Conservation (phyloP, 2,888 invertebrate species). For the Ligdia adustata region DNA sequence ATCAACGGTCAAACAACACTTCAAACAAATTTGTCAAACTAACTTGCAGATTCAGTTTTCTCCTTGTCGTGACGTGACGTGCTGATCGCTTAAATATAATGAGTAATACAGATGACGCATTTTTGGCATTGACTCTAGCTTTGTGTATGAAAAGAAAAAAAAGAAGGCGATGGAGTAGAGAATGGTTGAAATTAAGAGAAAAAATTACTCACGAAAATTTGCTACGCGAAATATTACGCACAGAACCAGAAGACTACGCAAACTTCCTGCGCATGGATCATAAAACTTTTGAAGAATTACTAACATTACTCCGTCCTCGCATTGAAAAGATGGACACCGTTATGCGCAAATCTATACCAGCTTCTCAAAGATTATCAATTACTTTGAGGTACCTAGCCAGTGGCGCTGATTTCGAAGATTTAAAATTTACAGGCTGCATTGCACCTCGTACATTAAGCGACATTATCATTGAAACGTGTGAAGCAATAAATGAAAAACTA, state of each 20-base stretch:
- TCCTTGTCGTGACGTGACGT: slow-evolving; percentile 18
- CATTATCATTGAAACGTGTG: slow-evolving; percentile 25
- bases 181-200: no score
- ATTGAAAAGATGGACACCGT: slow-evolving; percentile 21
- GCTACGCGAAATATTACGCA: slow-evolving; percentile 15
- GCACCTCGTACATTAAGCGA: slow-evolving; percentile 21
- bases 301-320: slow-evolving; percentile 10
- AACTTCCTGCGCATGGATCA: slow-evolving; percentile 18
- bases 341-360: slow-evolving; percentile 26
- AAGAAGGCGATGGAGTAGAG: no score
- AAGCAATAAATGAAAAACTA: slow-evolving; percentile 22
- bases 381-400: slow-evolving; percentile 25
- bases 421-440: slow-evolving; percentile 21
- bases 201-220: no score
- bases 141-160: no score
- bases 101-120: no score
- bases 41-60: slow-evolving; percentile 13
- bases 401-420: slow-evolving; percentile 24
- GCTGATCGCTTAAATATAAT: slow-evolving; percentile 7
- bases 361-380: slow-evolving; percentile 24
- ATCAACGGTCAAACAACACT: slow-evolving; percentile 14
- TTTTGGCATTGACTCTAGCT: no score
- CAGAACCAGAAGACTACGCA: slow-evolving; percentile 21
- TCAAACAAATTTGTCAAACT: slow-evolving; percentile 18
- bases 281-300: slow-evolving; percentile 16